Evolutionary conservation across 2,113 vertebrate species (phyloP).

Genomic region (Sardina pilchardus): DNA sequence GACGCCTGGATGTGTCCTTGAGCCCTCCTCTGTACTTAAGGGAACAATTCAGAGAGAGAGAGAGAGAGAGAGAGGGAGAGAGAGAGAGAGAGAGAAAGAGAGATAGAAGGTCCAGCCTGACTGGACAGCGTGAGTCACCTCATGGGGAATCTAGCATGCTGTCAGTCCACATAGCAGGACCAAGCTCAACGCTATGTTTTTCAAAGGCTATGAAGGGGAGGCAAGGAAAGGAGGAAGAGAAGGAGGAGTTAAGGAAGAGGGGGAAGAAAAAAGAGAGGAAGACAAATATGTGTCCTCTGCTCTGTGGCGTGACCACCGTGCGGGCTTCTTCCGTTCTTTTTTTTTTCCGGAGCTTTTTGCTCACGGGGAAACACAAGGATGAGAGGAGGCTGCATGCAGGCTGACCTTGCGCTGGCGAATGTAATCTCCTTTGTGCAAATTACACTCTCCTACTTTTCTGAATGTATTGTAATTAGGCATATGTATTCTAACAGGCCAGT

Average conservation of each 20-base stretch:
- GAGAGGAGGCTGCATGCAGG: conserved; percentile 58
- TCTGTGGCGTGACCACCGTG: background rate
- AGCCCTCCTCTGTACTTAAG: background rate
- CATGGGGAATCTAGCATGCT: conserved; percentile 15
- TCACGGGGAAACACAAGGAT: conserved; percentile 40
- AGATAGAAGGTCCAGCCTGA: background rate
- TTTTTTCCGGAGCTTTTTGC: background rate
- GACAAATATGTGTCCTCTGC: background rate
- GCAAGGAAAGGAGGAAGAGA: background rate
- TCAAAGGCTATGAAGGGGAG: background rate
- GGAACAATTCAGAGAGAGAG: background rate
- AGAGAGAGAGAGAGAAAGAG: background rate
- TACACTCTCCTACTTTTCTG: conserved; percentile 76
- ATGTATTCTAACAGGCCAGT: conserved; percentile 75
- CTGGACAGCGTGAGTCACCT: conserved; percentile 9
- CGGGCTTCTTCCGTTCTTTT: background rate
- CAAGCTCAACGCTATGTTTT: conserved; percentile 9
- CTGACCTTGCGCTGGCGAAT: conserved; percentile 73
- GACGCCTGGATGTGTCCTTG: background rate
- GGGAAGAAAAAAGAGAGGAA: background rate
- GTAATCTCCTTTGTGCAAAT: conserved; percentile 82
- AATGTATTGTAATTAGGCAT: conserved; percentile 82
- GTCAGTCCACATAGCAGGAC: conserved; percentile 5
- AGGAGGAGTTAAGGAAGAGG: background rate
- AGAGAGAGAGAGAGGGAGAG: background rate